Evolutionary conservation across 2,797 vertebrate species (phyloP).

Genomic region (Zenarchopterus dispar): DNA sequence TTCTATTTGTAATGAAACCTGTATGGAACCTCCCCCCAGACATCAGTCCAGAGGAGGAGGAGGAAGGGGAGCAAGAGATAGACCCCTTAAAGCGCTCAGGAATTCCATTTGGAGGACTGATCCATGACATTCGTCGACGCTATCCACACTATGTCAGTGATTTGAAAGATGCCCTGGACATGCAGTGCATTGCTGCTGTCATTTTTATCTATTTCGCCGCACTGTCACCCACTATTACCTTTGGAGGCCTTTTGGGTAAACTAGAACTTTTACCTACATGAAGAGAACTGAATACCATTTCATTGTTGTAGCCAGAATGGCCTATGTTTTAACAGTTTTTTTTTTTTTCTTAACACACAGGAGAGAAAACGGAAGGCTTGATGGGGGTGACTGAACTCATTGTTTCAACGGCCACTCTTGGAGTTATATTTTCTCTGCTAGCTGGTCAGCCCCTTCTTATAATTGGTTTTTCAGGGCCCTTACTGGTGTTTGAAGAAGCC

Average conservation of each 20-base stretch:
- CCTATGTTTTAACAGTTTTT: neutral
- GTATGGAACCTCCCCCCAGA: conserved; percentile 52
- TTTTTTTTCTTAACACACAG: conserved; percentile 67
- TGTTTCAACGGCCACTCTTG: conserved; percentile 92
- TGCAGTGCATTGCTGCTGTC: conserved; percentile 92
- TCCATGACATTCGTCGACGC: conserved; percentile 92
- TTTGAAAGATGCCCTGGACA: conserved; percentile 91
- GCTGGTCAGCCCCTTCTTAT: conserved; percentile 95
- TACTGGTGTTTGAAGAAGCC: conserved; percentile 97
- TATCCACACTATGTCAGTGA: conserved; percentile 94
- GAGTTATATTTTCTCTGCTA: conserved; percentile 92
- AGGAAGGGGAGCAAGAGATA: conserved; percentile 86
- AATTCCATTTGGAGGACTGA: conserved; percentile 92
- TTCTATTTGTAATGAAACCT: neutral
- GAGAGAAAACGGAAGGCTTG: conserved; percentile 96
- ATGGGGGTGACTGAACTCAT: conserved; percentile 98
- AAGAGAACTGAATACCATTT: neutral
- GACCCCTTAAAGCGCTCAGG: conserved; percentile 93
- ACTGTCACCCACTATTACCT: conserved; percentile 95
- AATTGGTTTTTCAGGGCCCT: conserved; percentile 95
- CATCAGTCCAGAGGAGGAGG: conserved; percentile 83
- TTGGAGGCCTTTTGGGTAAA: conserved; percentile 94
- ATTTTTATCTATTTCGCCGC: conserved; percentile 98
- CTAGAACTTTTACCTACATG: neutral
- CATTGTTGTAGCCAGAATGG: neutral